Conservation (phyloP, 92 coral and sea anemone genomes). For the Galaxea fascicularis region DNA sequence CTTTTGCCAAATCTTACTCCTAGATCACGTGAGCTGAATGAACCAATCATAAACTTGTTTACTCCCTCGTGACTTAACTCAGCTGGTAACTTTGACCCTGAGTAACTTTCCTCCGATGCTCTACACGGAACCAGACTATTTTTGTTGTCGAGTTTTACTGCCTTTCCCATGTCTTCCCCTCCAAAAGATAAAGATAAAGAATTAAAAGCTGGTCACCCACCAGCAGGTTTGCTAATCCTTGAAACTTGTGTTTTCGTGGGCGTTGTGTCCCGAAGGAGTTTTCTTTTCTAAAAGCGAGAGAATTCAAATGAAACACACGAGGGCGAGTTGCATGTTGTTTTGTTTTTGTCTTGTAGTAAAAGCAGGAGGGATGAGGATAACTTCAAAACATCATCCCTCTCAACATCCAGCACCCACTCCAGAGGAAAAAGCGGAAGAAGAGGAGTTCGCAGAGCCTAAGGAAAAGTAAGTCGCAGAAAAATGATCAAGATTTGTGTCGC, state of each 20-base stretch:
- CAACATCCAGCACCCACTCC: slow-evolving; percentile 83
- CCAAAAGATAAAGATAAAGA: slow-evolving; percentile 73
- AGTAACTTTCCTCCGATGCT: not conserved
- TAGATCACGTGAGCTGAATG: slow-evolving; percentile 1
- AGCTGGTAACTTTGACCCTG: slow-evolving; percentile 43
- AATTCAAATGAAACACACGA: not conserved
- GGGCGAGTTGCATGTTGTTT: slow-evolving; percentile 2
- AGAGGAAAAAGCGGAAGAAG: slow-evolving; percentile 93
- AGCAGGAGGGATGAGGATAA: slow-evolving; percentile 96
- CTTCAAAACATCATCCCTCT: slow-evolving; percentile 83
- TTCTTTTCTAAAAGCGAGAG: not conserved
- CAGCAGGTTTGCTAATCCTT: slow-evolving; percentile 80
- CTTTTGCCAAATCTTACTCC: too few species aligned
- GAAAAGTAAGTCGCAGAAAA: slow-evolving; percentile 63
- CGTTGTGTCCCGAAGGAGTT: not conserved
- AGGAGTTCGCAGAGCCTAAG: slow-evolving; percentile 93
- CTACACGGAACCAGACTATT: not conserved
- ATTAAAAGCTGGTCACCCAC: slow-evolving; percentile 97
- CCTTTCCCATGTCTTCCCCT: slow-evolving; percentile 73
- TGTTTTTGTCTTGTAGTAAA: slow-evolving; percentile 71
- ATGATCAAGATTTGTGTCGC: not conserved
- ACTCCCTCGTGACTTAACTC: slow-evolving; percentile 57
- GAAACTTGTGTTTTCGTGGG: not conserved
- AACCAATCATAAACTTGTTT: slow-evolving; percentile 20
- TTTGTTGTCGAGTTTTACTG: not conserved